Base-by-base conservation (phyloP, 1,140 invertebrate genomes). In the Zaprionus tsacasi region DNA sequence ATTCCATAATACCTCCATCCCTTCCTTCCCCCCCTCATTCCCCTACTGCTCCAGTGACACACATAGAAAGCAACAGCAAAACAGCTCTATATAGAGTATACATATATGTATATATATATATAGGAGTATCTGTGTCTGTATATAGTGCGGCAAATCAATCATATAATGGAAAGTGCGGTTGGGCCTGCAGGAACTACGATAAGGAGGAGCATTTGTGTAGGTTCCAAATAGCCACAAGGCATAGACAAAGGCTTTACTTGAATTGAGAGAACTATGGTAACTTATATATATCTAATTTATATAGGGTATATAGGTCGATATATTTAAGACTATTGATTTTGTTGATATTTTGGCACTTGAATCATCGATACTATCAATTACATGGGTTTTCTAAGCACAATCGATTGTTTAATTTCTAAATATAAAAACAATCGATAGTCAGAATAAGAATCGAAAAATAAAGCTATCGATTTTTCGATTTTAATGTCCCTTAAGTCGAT, bases 131-230 rank as follows among this genome's bases (percentile, higher is more conserved):
- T 30, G 58, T 48, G 55, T 60, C 27, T 59, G 17, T 17, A 64
- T 48, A 25, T 45, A 78, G 33, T 38, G 25, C 21, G 65, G 36
- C 43, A 50, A 66, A 70, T 82, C 79, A 82, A 82, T 82, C 79
- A 82, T 67, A 70, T 82, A 81, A 78, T 78, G 75, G 17, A 45
- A 7, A 15, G n/a, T 8, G 10, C 33, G 7, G 10, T 8, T 7
- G 10, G 10, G 33, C 33, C 33, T 35, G 40, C 40, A 45, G 38
- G 13, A 6, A 0, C 36, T 40, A 17, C 13, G n/a, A n/a, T 61
- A 13, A 33, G 48, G 27, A 36, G 50, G 33, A 35, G 43, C 33
- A 45, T 43, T n/a, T 59, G 30, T 3, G 30, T 7, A 35, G 30
- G 40, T 21, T 21, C 21, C 21, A 21, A 21, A 21, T 21, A 50